A percentile compares a stretch with the other conserved stretches of the same genome.
These are phyloP conservation scores for Typhlichthys eigenmanni DNA, from an alignment of 2,797 vertebrate species.

Conservation along the genomic window DNA sequence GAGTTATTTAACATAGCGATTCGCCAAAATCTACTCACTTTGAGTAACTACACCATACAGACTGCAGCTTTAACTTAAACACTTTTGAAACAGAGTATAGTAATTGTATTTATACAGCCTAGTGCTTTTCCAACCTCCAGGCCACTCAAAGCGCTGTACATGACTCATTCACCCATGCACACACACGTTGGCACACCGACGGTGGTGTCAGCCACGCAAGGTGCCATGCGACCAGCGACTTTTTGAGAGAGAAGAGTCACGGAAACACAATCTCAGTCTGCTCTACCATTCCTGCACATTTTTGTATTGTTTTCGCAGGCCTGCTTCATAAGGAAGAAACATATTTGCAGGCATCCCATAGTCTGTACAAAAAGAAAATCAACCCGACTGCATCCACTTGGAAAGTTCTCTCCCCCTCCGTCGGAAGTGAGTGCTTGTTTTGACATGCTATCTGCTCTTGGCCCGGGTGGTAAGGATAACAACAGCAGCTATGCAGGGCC, in stretches of 20 bases:
- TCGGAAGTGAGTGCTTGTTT: slow-evolving; percentile 75
- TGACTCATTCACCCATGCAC: too few species aligned
- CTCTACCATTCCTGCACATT: slow-evolving; percentile 1
- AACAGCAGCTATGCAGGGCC: slow-evolving; percentile 62
- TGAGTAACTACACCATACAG: too few species aligned
- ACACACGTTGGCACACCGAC: too few species aligned
- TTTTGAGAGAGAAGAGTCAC: not conserved
- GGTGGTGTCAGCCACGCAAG: too few species aligned
- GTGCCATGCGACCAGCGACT: too few species aligned
- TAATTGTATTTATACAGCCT: too few species aligned
- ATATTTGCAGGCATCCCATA: slow-evolving; percentile 55
- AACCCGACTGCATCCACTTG: slow-evolving; percentile 51
- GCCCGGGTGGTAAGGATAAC: slow-evolving; percentile 70
- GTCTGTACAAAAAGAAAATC: slow-evolving; percentile 22
- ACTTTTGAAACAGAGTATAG: too few species aligned
- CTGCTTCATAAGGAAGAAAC: slow-evolving; percentile 34
- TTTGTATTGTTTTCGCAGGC: slow-evolving; percentile 14
- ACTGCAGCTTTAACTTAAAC: too few species aligned
- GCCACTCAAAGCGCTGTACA: too few species aligned
- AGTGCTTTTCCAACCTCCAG: too few species aligned
- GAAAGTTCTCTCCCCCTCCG: slow-evolving; percentile 41
- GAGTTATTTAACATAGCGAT: too few species aligned
- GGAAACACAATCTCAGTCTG: not conserved
- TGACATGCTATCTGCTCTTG: slow-evolving; percentile 73
- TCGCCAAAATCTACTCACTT: too few species aligned